phyloP scores from a whole-genome alignment of 2,113 vertebrate species.

The Helogale parvula region DNA sequence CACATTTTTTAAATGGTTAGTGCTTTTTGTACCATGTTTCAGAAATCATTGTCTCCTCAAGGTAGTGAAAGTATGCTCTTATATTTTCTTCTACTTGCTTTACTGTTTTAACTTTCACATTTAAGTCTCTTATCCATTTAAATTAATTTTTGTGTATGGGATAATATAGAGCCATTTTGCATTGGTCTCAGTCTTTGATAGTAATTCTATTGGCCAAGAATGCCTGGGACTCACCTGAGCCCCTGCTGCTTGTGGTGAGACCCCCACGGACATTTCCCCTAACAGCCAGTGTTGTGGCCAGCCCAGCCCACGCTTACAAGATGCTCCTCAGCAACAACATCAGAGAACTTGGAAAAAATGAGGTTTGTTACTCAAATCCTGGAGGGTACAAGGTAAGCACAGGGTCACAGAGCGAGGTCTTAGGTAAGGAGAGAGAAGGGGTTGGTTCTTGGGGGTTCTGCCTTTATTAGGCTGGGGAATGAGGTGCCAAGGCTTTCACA shows the following conservation, averaged over 20 bases:
- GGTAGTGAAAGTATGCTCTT: neutral
- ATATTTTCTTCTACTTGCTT: neutral
- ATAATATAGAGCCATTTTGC: neutral
- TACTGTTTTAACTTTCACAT: neutral
- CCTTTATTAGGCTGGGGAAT: neutral
- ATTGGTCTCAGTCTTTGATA: neutral
- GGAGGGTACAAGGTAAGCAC: neutral
- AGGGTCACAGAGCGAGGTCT: neutral
- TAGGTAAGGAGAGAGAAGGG: neutral
- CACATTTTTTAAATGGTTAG: neutral
- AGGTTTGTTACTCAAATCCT: neutral
- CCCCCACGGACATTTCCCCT: neutral
- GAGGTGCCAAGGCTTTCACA: neutral
- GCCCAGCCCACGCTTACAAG: neutral
- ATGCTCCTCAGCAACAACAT: neutral
- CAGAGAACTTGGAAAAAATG: neutral
- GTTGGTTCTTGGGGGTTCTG: neutral
- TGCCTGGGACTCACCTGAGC: neutral
- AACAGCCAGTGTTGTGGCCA: neutral
- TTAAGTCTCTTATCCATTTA: neutral
- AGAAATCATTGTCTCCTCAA: neutral
- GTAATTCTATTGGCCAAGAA: neutral
- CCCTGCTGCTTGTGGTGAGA: neutral
- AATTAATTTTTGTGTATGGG: neutral
- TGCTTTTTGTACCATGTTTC: neutral